phyloP scores from a whole-genome alignment of 2,113 vertebrate genomes.

The Prionailurus bengalensis region DNA sequence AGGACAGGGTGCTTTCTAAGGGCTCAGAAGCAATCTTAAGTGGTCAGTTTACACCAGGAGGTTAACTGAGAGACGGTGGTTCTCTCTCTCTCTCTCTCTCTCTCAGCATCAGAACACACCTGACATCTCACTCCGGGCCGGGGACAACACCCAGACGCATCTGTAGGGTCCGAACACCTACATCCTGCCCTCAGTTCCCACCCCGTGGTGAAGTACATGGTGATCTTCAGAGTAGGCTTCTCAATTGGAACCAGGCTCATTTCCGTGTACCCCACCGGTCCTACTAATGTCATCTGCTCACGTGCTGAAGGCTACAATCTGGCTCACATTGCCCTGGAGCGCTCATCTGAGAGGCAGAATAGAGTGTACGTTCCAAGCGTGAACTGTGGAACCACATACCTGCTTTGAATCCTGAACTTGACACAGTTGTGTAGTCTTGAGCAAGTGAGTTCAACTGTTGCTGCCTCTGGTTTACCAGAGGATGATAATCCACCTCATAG shows the following conservation, averaged over 20 bases:
- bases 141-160: accelerated
- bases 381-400: background rate
- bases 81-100: background rate
- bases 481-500: background rate
- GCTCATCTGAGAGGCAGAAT: background rate
- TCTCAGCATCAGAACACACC: too few species aligned
- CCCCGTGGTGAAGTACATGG: accelerated
- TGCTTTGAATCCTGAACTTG: background rate
- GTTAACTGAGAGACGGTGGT: background rate
- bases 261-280: accelerated
- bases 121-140: background rate
- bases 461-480: background rate
- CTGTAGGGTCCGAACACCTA: background rate
- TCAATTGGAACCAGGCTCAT: background rate
- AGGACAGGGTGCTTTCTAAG: background rate
- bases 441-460: background rate
- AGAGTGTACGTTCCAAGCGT: accelerated
- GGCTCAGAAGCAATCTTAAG: background rate
- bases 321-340: accelerated
- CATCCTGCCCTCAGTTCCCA: background rate
- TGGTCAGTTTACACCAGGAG: background rate
- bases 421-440: background rate
- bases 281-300: accelerated
- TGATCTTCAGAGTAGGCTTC: background rate
- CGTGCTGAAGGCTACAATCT: background rate